Base-by-base conservation (phyloP, 2,113 vertebrate genomes). In the Cercocebus atys region DNA sequence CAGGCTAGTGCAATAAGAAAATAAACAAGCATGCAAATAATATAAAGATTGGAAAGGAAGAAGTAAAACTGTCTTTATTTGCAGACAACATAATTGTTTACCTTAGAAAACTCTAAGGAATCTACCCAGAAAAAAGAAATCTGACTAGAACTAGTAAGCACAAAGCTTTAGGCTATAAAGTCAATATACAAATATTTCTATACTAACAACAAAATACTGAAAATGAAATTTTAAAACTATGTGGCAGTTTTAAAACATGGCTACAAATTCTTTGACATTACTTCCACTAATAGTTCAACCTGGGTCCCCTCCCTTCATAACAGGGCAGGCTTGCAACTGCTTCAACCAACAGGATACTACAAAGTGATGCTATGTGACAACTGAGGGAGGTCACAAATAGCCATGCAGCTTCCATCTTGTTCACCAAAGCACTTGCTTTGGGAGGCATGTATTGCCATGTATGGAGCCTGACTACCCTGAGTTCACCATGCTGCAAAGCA, bases 11-110 rank as follows among this genome's bases (percentile, higher is more conserved):
- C 22, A 64, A 25, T 88, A 92, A 59, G 88, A 93, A 89, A 82
- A 76, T 52, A 95, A 85, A 59, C 45, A 93, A 90, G 47, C n/a
- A 93, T 82, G 35, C 32, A 88, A 61, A 83, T 23, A 82, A 10
- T 70, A 66, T 8, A 59, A 96, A 83, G 50, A 78, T 64, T 73
- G 30, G 52, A 76, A 85, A 95, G n/a, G 68, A 94, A 72, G 70
- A 95, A 64, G 25, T 38, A 89, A 93, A 95, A 52, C 23, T 75
- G 25, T 61, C 20, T 84, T 90, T 96, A 68, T 93, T 66, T 85
- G 22, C 11, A 93, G 50, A 70, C n/a, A 75, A 9, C 18, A 8
- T 47, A 38, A 38, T 85, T 85, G 3, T 52, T 64, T 86, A 70
- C 40, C 50, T 64, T 55, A 79, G 73, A 86, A 64, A 35, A n/a